A percentile compares a stretch with the other conserved stretches of the same genome.
Conservation (phyloP, 2,888 invertebrate genomes). For the Chloroclystis v-ata region DNA sequence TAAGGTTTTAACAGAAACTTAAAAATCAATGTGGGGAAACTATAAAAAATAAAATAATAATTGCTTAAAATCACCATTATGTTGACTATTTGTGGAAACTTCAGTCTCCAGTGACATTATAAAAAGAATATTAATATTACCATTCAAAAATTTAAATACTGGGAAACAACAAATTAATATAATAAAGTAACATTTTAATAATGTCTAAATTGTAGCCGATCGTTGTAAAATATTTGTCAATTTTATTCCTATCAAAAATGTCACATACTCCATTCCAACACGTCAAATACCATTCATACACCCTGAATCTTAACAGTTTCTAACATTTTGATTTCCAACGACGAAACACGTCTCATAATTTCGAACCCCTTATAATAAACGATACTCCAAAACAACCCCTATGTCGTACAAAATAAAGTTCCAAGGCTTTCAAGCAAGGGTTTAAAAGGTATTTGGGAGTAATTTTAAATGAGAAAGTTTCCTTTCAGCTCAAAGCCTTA, state of each 20-base stretch:
- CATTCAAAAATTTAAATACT: too few species aligned
- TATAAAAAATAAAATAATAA: too few species aligned
- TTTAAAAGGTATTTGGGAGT: conserved; percentile 46
- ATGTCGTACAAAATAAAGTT: conserved; percentile 22
- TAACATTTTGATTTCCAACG: conserved; percentile 72
- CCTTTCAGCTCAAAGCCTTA: conserved; percentile 34
- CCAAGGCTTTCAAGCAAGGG: conserved; percentile 11
- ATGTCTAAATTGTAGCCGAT: too few species aligned
- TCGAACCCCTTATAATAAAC: conserved; percentile 38
- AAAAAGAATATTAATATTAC: too few species aligned
- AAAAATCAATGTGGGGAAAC: too few species aligned
- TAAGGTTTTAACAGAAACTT: too few species aligned
- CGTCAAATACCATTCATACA: conserved; percentile 24
- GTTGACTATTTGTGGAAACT: too few species aligned
- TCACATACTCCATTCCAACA: conserved; percentile 34
- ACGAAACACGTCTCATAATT: conserved; percentile 67
- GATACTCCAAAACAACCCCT: background rate
- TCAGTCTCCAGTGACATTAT: too few species aligned
- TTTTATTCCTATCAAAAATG: conserved; percentile 6
- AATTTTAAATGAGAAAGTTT: conserved; percentile 51
- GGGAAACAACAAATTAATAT: too few species aligned
- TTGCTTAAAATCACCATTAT: too few species aligned
- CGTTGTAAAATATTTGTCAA: too few species aligned
- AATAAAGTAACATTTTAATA: too few species aligned
- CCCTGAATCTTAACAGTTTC: conserved; percentile 39